Evolutionary conservation across 92 coral and sea anemone species (phyloP), one percentile per base, ranked within the genome.

Genomic region (Zoanthus sansibaricus): DNA sequence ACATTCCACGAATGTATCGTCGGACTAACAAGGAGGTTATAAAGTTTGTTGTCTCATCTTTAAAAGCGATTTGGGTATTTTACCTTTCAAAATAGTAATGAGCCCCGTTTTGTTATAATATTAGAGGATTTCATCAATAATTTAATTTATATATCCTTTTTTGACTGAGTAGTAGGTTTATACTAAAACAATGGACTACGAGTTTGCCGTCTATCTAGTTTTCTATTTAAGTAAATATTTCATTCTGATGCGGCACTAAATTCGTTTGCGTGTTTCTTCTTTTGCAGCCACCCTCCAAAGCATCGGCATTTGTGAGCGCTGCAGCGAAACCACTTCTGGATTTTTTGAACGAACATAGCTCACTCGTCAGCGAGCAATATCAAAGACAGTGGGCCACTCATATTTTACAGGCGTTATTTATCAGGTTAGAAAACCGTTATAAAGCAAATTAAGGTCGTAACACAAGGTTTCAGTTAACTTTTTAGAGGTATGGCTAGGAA

Each of bases 1-100:
- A 97, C 83, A 97, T 97, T 30, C 99, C 99, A 67, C 86, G 99
- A 64, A 90, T 97, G 44, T 97, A 95, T 80, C 92, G 99, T 21
- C 93, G 99, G 83, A 97, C 99, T 6, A 97, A 97, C 89, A 95
- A 93, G 89, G 99, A 96, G 96, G 98, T n/a, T n/a, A n/a, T 96
- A 18, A 58, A n/a, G 42, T 2, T 37, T 37, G 2, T 37, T 37
- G 42, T 37, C 4, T 37, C 42, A 37, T 37, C 42, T 37, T 37
- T 37, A 37, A 37, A 37, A 37, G 42, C 4, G 42, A 37, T 4
- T 37, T 37, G 2, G 42, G 1, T 37, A 37, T 37, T 37, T 37
- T 4, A 37, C 42, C 4, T 37, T 37, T 37, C 42, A 25, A 25
- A 25, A 25, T 25, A 25, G 0, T 25, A 0, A 25, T 25, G 25